Percentiles rank a stretch among this genome's conserved stretches.
Conservation (phyloP, 1,140 invertebrate genomes). For the Arion vulgaris region DNA sequence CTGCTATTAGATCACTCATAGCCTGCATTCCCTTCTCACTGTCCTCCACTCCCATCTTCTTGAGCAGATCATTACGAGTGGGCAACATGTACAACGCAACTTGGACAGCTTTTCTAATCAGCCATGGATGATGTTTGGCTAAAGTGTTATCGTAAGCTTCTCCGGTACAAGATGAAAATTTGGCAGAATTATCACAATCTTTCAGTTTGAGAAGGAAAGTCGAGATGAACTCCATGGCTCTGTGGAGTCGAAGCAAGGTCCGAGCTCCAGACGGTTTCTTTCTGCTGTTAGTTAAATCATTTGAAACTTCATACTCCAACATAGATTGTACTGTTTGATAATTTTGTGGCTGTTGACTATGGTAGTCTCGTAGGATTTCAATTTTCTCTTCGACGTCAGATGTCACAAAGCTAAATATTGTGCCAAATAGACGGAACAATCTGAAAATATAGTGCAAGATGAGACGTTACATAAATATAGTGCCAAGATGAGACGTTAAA, state of each 20-base stretch:
- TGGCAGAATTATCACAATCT: slow-evolving; percentile 78
- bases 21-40: slow-evolving; percentile 37
- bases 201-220: slow-evolving; percentile 84
- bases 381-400: slow-evolving; percentile 91
- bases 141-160: slow-evolving; percentile 87
- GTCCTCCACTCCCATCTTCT: slow-evolving; percentile 50
- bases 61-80: slow-evolving; percentile 69
- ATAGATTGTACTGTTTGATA: slow-evolving; percentile 88
- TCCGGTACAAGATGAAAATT: slow-evolving; percentile 82
- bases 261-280: slow-evolving; percentile 75
- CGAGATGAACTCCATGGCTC: slow-evolving; percentile 93
- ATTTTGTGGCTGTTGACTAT: slow-evolving; percentile 77
- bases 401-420: slow-evolving; percentile 91
- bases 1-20: slow-evolving; percentile 34
- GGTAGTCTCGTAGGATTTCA: slow-evolving; percentile 82
- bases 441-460: slow-evolving; percentile 75
- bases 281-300: slow-evolving; percentile 77
- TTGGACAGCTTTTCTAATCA: slow-evolving; percentile 78
- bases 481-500: no score
- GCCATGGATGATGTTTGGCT: slow-evolving; percentile 89
- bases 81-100: slow-evolving; percentile 92
- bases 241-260: slow-evolving; percentile 89
- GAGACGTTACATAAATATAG: no score
- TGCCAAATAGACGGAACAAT: slow-evolving; percentile 89
- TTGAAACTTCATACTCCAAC: slow-evolving; percentile 88